Conservation (phyloP, 2,797 vertebrate genomes). For the Chromis chromis region DNA sequence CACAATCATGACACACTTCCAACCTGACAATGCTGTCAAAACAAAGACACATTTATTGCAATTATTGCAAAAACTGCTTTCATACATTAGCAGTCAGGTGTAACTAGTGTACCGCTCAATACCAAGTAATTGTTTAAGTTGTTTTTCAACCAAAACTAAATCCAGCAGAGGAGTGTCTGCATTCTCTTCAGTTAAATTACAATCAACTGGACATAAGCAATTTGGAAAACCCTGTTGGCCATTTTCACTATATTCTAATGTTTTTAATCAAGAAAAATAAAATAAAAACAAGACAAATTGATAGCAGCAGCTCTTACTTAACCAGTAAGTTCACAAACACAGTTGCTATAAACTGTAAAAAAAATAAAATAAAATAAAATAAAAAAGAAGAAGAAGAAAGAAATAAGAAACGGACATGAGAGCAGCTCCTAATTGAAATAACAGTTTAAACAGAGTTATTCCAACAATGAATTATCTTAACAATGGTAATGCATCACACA, state of each 20-base stretch:
- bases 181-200: background rate
- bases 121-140: background rate
- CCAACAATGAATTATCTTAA: background rate
- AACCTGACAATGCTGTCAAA: background rate
- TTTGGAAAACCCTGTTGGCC: background rate
- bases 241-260: background rate
- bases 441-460: background rate
- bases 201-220: background rate
- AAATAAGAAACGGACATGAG: too few species aligned
- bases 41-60: background rate
- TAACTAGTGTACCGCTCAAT: too few species aligned
- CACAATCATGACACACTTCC: background rate
- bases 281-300: too few species aligned
- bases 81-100: too few species aligned
- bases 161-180: background rate
- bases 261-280: too few species aligned
- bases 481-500: background rate
- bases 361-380: too few species aligned
- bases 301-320: too few species aligned
- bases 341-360: constrained; percentile 4
- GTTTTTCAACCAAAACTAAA: background rate
- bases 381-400: background rate
- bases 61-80: background rate
- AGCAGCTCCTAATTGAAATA: background rate
- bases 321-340: too few species aligned